These are phyloP conservation scores for Spongilla lacustris DNA, from an alignment of 37 sponge, comb jelly and placozoan species.

Conservation along the genomic window DNA sequence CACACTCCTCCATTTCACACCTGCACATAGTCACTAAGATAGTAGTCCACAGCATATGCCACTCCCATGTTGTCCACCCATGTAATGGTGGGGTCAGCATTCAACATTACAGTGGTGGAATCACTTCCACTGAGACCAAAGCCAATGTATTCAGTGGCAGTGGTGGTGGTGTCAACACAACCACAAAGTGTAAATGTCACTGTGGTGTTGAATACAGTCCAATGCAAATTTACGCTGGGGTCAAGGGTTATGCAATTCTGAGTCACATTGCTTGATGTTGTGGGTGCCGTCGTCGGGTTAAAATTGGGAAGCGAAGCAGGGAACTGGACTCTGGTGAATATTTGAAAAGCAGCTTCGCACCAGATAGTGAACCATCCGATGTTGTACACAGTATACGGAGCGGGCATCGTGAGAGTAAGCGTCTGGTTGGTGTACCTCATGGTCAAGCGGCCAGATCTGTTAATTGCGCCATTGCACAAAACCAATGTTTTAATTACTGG, in stretches of 20 bases:
- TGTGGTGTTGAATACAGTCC: neutral
- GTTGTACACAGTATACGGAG: constrained; percentile 33
- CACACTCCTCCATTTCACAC: constrained; percentile 13
- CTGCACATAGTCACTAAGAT: constrained; percentile 38
- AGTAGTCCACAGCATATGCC: constrained; percentile 68
- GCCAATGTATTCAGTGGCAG: constrained; percentile 50
- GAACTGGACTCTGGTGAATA: constrained; percentile 31
- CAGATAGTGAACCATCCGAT: constrained; percentile 55
- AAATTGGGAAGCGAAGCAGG: constrained; percentile 5
- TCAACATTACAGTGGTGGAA: constrained; percentile 35
- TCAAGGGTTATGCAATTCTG: neutral
- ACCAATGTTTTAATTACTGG: too few species aligned
- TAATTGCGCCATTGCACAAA: neutral
- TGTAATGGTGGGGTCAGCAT: constrained; percentile 60
- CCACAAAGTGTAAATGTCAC: constrained; percentile 3
- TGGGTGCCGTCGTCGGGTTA: neutral
- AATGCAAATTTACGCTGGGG: neutral
- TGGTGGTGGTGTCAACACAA: neutral
- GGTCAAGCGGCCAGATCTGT: neutral
- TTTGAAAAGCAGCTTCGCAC: constrained; percentile 12
- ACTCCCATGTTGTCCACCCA: constrained; percentile 44
- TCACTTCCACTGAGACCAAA: constrained; percentile 72
- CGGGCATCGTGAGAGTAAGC: constrained; percentile 2
- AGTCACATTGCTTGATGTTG: neutral
- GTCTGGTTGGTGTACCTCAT: neutral